Conservation (phyloP, 2,797 vertebrate genomes). For the Erithacus rubecula region DNA sequence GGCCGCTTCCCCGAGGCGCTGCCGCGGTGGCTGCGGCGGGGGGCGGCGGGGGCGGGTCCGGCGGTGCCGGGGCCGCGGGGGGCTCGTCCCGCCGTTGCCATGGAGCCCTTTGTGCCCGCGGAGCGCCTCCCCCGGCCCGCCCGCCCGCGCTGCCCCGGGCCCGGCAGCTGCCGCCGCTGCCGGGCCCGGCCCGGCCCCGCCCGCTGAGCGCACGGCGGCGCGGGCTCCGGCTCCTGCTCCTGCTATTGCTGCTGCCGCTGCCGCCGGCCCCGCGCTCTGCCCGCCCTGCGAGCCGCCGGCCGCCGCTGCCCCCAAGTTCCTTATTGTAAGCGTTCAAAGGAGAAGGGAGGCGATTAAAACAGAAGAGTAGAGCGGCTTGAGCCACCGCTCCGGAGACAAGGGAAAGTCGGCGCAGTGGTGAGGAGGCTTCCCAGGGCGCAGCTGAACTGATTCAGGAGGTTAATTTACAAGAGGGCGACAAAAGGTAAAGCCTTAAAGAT, state of each 20-base stretch:
- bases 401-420: not conserved
- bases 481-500: constrained; percentile 70
- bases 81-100: constrained; percentile 71
- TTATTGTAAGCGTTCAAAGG: not conserved
- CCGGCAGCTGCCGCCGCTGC: not conserved
- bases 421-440: not conserved
- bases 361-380: not conserved
- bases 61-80: constrained; percentile 88
- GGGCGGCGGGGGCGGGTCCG: constrained; percentile 79
- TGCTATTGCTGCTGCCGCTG: too few relatives aligned
- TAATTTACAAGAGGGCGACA: not conserved
- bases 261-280: not conserved
- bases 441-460: constrained; percentile 33
- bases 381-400: not conserved
- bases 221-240: too few relatives aligned
- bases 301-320: not conserved
- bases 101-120: constrained; percentile 95
- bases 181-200: not conserved
- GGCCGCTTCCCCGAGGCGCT: not conserved
- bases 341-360: not conserved
- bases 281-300: not conserved
- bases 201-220: too few relatives aligned
- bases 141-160: constrained; percentile 14
- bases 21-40: not conserved
- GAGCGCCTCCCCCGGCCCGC: constrained; percentile 76